These are phyloP conservation scores for Lutraria rhynchaena DNA, from an alignment of 1,140 invertebrate genomes.

Conservation along the genomic window DNA sequence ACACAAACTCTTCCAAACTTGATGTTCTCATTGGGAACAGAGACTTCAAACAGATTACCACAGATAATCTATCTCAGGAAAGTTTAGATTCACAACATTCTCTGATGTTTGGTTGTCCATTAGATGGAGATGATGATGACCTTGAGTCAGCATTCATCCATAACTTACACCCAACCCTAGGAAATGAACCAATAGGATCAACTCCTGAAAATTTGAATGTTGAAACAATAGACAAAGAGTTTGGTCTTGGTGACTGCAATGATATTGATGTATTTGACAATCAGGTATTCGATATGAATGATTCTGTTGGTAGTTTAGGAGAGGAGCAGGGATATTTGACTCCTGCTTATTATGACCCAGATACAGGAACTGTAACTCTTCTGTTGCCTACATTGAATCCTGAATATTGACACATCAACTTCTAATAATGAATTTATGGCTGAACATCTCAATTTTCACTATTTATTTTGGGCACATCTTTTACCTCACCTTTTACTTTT, in stretches of 20 bases:
- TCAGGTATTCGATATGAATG: slow-evolving; percentile 1
- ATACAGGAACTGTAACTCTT: slow-evolving; percentile 46
- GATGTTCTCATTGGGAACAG: too few species aligned
- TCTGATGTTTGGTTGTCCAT: slow-evolving; percentile 53
- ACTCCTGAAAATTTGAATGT: background rate
- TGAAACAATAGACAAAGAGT: background rate
- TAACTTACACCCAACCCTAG: slow-evolving; percentile 5
- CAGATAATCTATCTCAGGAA: slow-evolving; percentile 46
- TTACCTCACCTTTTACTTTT: too few species aligned
- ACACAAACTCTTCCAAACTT: too few species aligned
- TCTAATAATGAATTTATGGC: too few species aligned
- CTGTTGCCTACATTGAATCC: slow-evolving; percentile 41
- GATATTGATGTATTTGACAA: slow-evolving; percentile 49
- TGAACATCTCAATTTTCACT: too few species aligned
- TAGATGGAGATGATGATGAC: slow-evolving; percentile 39
- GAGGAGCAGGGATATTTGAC: slow-evolving; percentile 51
- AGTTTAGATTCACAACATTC: slow-evolving; percentile 7
- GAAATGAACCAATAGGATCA: background rate
- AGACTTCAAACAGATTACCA: too few species aligned
- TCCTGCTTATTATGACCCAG: slow-evolving; percentile 53
- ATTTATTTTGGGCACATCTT: too few species aligned
- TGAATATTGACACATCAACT: background rate
- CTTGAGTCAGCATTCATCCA: slow-evolving; percentile 13
- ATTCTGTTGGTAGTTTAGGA: background rate
- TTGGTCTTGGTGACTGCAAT: background rate